Base-by-base conservation (phyloP, 1,140 invertebrate species). In the Hirudo medicinalis region DNA sequence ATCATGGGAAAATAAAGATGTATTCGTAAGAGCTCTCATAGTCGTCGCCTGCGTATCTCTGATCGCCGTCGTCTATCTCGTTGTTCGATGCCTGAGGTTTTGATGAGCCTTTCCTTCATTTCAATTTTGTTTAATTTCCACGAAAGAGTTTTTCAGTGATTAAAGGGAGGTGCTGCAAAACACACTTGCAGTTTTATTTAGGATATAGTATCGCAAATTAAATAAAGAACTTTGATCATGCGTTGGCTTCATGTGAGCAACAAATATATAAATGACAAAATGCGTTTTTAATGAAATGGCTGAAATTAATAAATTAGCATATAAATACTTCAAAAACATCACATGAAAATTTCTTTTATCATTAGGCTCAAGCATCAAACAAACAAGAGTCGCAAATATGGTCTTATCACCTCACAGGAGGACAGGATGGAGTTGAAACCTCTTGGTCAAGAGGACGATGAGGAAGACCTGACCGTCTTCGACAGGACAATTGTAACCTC, bases 1-100 rank as follows among this genome's bases (percentile, higher is more conserved):
- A 63, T 63, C 57, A 13, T 63, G 22, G 57, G 57, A 63, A n/a
- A 63, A 63, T 11, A 63, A 63, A 63, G 57, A 63, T 63, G 20
- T 63, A 6, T 63, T 63, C 20, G 29, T 32, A 15, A 63, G 57
- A 22, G 57, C 57, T 22, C 57, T 63, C 29, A 22, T 63, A 22
- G 57, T 63, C 20, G 13, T 63, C 19, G 57, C 29, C 20, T 63
- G 57, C 29, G 57, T 63, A 11, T 63, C 57, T 1, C 8, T 32
- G 22, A 63, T 63, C 29, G 57, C 19, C 19, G 57, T 63, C 29
- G 57, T 22, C 57, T 63, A 63, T 32, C 29, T 63, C 22, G 22
- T 63, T 6, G 17, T 63, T 20, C 57, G 57, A 25, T 63, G 57
- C 19, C 29, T 63, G 20, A 22, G 57, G 57, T 63, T 63, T 63